Evolutionary conservation across 2,888 invertebrate genomes (phyloP), one percentile per base, ranked within the genome.

Genomic region (Drosophila barbarae): DNA sequence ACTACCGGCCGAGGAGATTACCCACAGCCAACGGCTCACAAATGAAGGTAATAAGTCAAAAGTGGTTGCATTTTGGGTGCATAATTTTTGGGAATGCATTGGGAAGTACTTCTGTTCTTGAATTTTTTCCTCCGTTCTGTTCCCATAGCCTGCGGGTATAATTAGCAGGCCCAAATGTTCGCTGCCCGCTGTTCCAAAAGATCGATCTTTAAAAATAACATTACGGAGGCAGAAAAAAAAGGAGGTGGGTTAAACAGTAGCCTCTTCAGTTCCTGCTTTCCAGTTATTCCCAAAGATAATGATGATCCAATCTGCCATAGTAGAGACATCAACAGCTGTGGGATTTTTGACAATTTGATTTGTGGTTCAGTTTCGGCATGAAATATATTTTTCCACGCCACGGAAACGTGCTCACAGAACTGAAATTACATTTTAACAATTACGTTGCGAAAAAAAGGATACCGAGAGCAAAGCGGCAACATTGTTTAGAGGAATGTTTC

Each of bases 321-420:
- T 82, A 65, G 61, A 81, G 81, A 79, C 77, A 77, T 81, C 80
- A 84, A 66, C 81, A 81, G 82, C 78, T 84, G 81, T 67, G 54
- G 67, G 57, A 71, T 39, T 83, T 79, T 76, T 73, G 79, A 74
- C 77, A 75, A 71, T 82, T 84, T 83, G 80, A 79, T 80, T 81
- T 84, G 81, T 85, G 85, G 78, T 76, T 74, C 61, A 10, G 46
- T 41, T 38, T 51, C 57, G 57, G 5, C 30, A 50, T 23, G 30
- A 51, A 36, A 28, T 38, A 60, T 46, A 59, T 46, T 59, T 34
- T 23, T 36, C 10, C 36, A 9, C 15, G 23, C 23, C 28, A n/a
- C 34, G 12, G 12, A 42, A 60, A 60, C 61, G 61, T 49, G 46
- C 47, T 23, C 28, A 15, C 36, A 52, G 23, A 53, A 34, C 34